Conservation (phyloP, 2,113 vertebrate genomes). For the Mus spicilegus region DNA sequence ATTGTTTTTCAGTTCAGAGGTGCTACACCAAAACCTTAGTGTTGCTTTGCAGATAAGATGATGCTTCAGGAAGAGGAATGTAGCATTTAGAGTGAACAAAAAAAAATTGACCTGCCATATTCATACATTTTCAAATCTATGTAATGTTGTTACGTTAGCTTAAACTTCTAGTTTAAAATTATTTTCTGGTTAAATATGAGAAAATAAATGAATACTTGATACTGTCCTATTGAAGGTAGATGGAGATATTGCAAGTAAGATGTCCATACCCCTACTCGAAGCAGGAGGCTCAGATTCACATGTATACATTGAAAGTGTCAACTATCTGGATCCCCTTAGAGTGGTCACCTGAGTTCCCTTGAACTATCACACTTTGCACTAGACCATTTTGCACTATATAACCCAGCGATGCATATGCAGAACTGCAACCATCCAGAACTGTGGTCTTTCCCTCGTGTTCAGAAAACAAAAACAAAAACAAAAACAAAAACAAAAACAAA, state of each 20-base stretch:
- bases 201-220: background rate
- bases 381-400: background rate
- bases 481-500: too few relatives aligned
- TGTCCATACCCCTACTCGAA: background rate
- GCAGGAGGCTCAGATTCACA: background rate
- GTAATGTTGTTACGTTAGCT: background rate
- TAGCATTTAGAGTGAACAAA: background rate
- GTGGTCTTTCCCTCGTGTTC: background rate
- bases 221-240: rapidly evolving
- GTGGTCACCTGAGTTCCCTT: too few relatives aligned
- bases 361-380: rapidly evolving
- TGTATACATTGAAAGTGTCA: background rate
- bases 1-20: background rate
- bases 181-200: background rate
- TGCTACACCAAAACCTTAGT: background rate
- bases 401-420: too few relatives aligned
- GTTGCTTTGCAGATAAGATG: background rate
- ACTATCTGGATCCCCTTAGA: background rate
- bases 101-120: background rate
- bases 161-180: background rate
- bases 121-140: background rate
- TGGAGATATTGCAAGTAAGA: rapidly evolving
- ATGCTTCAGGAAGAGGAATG: background rate
- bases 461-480: background rate
- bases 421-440: background rate